Base-by-base conservation (phyloP, 2,113 vertebrate species). In the Eudyptes chrysolophus region DNA sequence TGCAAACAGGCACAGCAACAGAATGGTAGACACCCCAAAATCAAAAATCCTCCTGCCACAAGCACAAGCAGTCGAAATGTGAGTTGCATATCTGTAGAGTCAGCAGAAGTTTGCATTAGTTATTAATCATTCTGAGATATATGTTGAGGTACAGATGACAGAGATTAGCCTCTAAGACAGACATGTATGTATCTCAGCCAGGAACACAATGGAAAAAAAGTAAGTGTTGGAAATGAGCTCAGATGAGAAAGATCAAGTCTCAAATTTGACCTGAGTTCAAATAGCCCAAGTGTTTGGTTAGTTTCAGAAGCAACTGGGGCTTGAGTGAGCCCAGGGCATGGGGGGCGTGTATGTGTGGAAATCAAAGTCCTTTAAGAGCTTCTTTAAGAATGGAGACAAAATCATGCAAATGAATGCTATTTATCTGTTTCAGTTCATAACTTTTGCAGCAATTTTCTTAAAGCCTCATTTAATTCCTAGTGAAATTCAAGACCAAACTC, bases 31-130 rank as follows among this genome's bases (percentile, higher is more conserved):
- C 83, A 61, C 21, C 70, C 97, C 68, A 98, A 29, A 70, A 72
- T 4, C 25, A 98, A 5, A 72, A 97, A 46, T 68, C 54, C 90
- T 87, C 83, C 42, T 30, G 72, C 40, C 1, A 36, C 27, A 32
- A 98, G 6, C 10, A 84, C 19, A 92, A 97, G 80, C 4, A 98
- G 16, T 54, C 95, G 96, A 40, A 98, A 46, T 19, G 80, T 80
- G 94, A 97, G 97, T 9, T 74, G 83, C 57, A 93, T 25, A 36
- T 82, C 98, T 98, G 97, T 68, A 74, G 82, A 89, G 93, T 71
- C 82, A 97, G 96, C 62, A 84, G 81, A 89, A 95, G 34, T 34
- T 29, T 62, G 48, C 60, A 65, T 97, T 89, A 97, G 58, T 84
- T 88, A 89, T 10, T 57, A 81, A 71, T 52, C 76, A 86, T 29